Evolutionary conservation across 2,888 invertebrate genomes (phyloP), one percentile per base, ranked within the genome.

Genomic region (Drosophila infuscata): DNA sequence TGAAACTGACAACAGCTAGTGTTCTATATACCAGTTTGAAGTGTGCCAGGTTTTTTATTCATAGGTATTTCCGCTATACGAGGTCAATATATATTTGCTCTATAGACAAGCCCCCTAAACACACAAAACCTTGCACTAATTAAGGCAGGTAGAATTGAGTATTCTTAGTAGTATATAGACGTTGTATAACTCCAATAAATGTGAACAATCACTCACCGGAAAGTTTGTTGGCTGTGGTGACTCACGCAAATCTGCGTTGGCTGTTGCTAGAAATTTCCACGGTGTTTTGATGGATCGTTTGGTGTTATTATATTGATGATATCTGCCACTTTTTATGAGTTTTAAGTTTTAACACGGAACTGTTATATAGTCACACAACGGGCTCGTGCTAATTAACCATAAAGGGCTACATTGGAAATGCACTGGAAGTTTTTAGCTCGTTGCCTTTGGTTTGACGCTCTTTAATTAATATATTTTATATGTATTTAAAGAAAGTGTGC

Each of bases 341-440:
- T 65, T 52, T 29, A n/a, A n/a, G 58, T 49, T 83, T 89, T 89
- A 92, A 92, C 92, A 92, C 91, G 91, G 91, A 82, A 79, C 85
- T 66, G 86, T 61, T 79, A 82, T 84, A 89, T 85, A 90, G 90
- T 90, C 89, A 83, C 79, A 88, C 88, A 89, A 77, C 90, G 87
- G 54, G 78, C 66, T 91, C 91, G 91, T 92, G 91, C 87, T 92
- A 92, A 91, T 76, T 76, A 81, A 79, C 74, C 82, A 74, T 82
- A 76, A 86, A 76, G 85, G 92, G 91, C 92, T 91, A 91, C 91
- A 91, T 91, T 92, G 92, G 91, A 88, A 91, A 66, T 78, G 61
- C 86, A 69, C 81, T 38, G 63, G 60, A 48, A 68, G 72, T 65
- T 58, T 70, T 70, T 70, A 33, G 58, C 32, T 48, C 62, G 30